These are phyloP conservation scores for Hippotragus niger DNA, from an alignment of 2,113 vertebrate genomes.

Conservation along the genomic window DNA sequence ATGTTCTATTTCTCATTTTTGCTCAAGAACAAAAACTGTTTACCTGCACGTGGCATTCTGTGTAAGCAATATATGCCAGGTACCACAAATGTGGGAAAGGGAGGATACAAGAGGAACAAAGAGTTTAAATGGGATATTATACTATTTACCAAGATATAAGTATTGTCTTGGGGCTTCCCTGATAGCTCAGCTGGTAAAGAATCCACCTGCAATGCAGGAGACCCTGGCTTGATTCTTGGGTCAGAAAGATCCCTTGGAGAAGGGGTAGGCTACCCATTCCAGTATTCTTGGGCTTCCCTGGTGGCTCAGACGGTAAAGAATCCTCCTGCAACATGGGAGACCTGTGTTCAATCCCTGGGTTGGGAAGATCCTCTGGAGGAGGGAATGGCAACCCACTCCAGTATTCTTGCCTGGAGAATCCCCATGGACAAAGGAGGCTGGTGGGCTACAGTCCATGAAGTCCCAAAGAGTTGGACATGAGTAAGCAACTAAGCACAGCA, in stretches of 20 bases:
- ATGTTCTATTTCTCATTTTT: constrained; percentile 2
- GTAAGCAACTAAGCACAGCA: background rate
- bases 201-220: background rate
- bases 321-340: background rate
- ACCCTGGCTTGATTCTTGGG: background rate
- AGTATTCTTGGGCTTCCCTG: background rate
- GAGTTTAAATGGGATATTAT: background rate
- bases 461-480: background rate
- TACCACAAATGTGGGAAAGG: background rate
- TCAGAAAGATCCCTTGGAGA: background rate
- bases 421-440: background rate
- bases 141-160: background rate
- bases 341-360: background rate
- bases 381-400: background rate
- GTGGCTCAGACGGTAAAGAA: background rate
- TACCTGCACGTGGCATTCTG: background rate
- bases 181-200: background rate
- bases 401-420: background rate
- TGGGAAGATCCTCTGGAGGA: background rate
- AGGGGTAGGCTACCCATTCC: background rate
- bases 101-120: background rate
- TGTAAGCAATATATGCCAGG: background rate
- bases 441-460: background rate
- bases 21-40: constrained; percentile 3
- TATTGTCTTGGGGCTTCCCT: background rate